These are phyloP conservation scores for Eumeta japonica DNA, from an alignment of 1,140 invertebrate genomes.

Conservation along the genomic window DNA sequence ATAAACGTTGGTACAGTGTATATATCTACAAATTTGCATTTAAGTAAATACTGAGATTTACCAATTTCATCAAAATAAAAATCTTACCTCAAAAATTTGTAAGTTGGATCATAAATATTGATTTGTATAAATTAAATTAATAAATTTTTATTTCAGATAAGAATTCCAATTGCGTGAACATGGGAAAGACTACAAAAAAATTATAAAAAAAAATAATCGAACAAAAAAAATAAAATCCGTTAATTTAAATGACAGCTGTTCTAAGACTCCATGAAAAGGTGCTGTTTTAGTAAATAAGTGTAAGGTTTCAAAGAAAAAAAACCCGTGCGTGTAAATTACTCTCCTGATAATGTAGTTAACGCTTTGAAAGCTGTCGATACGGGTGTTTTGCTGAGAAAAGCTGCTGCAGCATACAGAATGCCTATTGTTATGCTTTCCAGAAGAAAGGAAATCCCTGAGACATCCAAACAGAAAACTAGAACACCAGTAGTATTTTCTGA, in stretches of 20 bases:
- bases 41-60: neutral
- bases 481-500: neutral
- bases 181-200: slow-evolving; percentile 1
- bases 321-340: neutral
- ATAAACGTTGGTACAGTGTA: neutral
- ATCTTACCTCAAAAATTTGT: neutral
- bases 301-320: slow-evolving; percentile 1
- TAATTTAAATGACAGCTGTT: neutral
- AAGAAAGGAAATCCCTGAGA: neutral
- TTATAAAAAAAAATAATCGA: neutral
- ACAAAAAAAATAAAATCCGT: slow-evolving; percentile 1
- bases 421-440: neutral
- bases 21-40: slow-evolving; percentile 1
- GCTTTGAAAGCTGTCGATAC: slow-evolving; percentile 1
- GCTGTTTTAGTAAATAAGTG: neutral
- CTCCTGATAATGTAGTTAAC: slow-evolving; percentile 1
- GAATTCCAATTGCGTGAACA: neutral
- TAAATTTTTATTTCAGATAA: neutral
- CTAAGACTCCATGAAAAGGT: neutral
- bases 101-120: slow-evolving; percentile 1
- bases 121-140: neutral
- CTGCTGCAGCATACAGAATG: slow-evolving; percentile 1
- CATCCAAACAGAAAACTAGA: slow-evolving; percentile 1
- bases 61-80: neutral
- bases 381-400: slow-evolving; percentile 1